phyloP scores from a whole-genome alignment of 1,140 invertebrate species.

The Globodera ellingtonae region DNA sequence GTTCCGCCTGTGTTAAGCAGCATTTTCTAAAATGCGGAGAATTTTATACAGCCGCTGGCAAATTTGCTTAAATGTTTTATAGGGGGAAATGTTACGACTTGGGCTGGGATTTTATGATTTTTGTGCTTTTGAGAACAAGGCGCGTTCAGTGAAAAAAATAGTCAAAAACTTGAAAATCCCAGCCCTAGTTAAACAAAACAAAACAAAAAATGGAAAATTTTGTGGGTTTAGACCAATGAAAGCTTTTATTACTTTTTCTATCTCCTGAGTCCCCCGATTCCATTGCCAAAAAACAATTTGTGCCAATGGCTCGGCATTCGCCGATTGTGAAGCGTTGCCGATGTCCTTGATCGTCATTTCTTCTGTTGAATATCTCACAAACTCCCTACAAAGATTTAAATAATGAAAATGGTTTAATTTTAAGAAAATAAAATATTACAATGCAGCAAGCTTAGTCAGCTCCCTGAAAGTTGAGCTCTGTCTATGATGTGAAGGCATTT shows the following conservation, averaged over 20 bases:
- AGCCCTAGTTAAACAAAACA: no score
- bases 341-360: background rate
- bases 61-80: no score
- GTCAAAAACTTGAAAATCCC: no score
- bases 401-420: background rate
- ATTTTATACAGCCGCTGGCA: no score
- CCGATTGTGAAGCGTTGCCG: background rate
- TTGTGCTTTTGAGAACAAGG: no score
- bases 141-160: no score
- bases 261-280: background rate
- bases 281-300: background rate
- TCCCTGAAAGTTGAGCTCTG: background rate
- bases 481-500: no score
- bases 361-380: background rate
- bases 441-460: background rate
- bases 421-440: background rate
- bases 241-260: background rate
- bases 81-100: no score
- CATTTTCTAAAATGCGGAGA: background rate
- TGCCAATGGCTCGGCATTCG: background rate
- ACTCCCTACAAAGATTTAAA: background rate
- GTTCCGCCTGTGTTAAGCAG: background rate
- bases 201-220: background rate
- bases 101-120: no score
- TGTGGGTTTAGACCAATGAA: background rate